phyloP scores from a whole-genome alignment of 2,888 invertebrate species.

The Eucera pruinosa region DNA sequence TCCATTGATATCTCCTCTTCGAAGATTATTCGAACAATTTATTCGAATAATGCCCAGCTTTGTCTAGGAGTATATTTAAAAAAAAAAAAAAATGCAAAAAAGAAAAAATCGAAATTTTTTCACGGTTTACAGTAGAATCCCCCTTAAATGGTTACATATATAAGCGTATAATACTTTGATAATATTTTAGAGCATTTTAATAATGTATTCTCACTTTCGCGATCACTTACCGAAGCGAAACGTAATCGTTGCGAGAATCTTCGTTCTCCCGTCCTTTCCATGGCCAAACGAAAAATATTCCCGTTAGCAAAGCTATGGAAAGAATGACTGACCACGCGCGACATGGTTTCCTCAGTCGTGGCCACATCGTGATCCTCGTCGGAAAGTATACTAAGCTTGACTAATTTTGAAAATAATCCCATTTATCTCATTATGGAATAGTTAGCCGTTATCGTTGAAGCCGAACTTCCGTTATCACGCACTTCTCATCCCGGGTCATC shows the following conservation, averaged over 20 bases:
- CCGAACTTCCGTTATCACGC: conserved; percentile 50
- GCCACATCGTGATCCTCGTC: conserved; percentile 75
- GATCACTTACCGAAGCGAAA: conserved; percentile 55
- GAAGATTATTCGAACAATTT: too few species aligned
- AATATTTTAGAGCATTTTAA: not conserved
- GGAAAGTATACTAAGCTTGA: conserved; percentile 28
- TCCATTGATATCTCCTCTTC: too few species aligned
- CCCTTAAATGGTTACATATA: too few species aligned
- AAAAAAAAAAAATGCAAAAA: not conserved
- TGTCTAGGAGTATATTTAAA: too few species aligned
- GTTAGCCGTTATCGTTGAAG: conserved; percentile 52
- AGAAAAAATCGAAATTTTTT: too few species aligned
- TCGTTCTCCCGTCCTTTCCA: conserved; percentile 64
- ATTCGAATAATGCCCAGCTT: too few species aligned
- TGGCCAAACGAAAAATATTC: conserved; percentile 77
- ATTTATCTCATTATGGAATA: conserved; percentile 35
- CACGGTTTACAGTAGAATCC: too few species aligned
- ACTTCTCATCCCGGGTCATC: conserved; percentile 70
- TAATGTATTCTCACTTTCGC: not conserved
- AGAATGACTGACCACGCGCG: conserved; percentile 75
- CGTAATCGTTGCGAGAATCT: conserved; percentile 62
- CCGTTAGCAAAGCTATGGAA: conserved; percentile 65
- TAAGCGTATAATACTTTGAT: not conserved
- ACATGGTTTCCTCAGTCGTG: conserved; percentile 76
- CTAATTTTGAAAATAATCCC: conserved; percentile 37